Evolutionary conservation across 1,140 invertebrate species (phyloP), one percentile per base, ranked within the genome.

Genomic region (Lethrus apterus): DNA sequence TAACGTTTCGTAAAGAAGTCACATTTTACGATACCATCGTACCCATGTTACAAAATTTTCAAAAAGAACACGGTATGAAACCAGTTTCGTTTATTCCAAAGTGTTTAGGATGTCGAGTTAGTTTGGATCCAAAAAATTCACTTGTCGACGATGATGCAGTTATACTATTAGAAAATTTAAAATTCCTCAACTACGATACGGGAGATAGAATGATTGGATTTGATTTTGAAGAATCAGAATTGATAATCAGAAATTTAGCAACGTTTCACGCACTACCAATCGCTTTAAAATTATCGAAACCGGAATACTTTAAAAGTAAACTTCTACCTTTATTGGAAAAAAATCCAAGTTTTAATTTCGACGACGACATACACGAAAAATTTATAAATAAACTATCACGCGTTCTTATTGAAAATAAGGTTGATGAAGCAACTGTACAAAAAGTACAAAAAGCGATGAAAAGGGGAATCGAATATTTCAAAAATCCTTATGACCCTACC

Each of bases 1-100:
- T 70, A 0, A 70, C 74, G 1, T 78, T 75, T 41, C 53, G 64
- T 0, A 75, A 74, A n/a, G 76, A 79, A 54, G 58, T 76, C 13
- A 54, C 63, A 1, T 74, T 76, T 17, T 79, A 78, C 34, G 56
- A 62, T 29, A 57, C 54, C 11, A 53, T 77, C 20, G 62, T 66
- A 1, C 68, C 73, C 2, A 64, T 62, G 3, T 62, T 77, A 35
- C 32, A 65, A 0, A 52, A 70, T 11, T 52, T 78, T 2, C 69
- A 76, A 44, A 46, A 57, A 3, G 65, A 75, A 19, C 58, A 53
- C 2, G 69, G 69, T 0, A 23, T 74, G 0, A 35, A 65, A 0
- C 4, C 8, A 0, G 11, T 44, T 11, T 9, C 29, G 2, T 33
- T 32, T 13, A 5, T 44, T 5, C 44, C 56, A 1, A 45, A 56